Conservation (phyloP, 2,888 invertebrate species). For the Eilema griseolum region DNA sequence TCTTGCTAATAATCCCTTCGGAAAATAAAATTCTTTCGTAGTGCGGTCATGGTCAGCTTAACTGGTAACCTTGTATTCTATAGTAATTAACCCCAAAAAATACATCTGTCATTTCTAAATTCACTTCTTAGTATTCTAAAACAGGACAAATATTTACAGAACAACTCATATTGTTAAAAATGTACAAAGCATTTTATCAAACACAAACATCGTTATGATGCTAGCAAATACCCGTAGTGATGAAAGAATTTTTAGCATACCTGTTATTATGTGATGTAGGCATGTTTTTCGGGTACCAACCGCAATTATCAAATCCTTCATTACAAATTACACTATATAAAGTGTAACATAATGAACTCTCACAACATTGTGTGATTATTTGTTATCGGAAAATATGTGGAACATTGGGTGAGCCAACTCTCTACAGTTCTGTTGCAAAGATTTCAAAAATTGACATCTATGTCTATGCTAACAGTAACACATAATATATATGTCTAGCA, state of each 20-base stretch:
- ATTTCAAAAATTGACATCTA: no score
- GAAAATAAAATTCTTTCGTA: background rate
- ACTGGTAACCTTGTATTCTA: background rate
- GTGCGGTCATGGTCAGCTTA: background rate
- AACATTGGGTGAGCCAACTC: no score
- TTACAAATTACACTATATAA: no score
- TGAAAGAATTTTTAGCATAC: background rate
- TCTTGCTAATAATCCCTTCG: background rate
- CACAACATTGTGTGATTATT: no score
- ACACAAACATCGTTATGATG: constrained; percentile 5
- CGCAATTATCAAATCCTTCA: background rate
- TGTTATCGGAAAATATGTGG: no score
- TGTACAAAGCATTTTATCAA: constrained; percentile 7
- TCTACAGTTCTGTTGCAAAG: no score
- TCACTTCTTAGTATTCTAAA: background rate
- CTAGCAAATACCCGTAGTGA: background rate
- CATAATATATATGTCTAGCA: no score
- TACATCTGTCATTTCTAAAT: background rate
- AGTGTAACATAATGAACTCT: no score
- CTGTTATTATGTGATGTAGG: background rate
- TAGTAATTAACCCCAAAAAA: background rate
- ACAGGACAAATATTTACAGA: background rate
- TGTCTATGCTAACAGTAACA: no score
- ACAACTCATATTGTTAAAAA: background rate
- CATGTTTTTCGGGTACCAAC: background rate